Base-by-base conservation (phyloP, 2,888 invertebrate species). In the Acanthosoma haemorrhoidale region DNA sequence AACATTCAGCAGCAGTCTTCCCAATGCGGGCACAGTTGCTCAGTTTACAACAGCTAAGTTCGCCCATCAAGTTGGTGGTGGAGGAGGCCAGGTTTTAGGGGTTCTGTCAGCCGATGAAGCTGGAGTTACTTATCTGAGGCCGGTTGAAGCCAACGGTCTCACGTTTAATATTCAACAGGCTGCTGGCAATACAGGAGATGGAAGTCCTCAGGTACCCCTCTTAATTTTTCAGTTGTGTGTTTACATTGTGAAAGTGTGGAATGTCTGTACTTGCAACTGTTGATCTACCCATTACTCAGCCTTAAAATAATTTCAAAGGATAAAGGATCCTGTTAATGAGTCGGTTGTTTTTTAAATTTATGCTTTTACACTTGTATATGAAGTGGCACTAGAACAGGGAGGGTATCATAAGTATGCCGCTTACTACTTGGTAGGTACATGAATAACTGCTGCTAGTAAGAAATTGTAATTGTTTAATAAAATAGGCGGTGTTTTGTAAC, bases 41-140 rank as follows among this genome's bases (percentile, higher is more conserved):
- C 86, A 86, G 77, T 81, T 85, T 18, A 84, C 87, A 18, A 83
- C 88, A 2, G 81, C 82, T 38, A 90, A 91, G 79, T 84, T 87
- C 72, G 83, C 90, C 61, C 73, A 73, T 69, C 73, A 74, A 41
- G 71, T 73, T 11, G 66, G 73, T 43, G 70, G 69, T 15, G 71
- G 71, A 18, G 75, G 76, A 63, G 76, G 76, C 16, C 80, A 85
- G 83, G 87, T 90, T 59, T 87, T 90, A 29, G 87, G 89, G 2
- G 86, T 89, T 75, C 81, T 90, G 9, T 85, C 86, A 68, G 74
- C 76, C n/a, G 87, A 88, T 74, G 87, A 88, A 76, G 89, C 88
- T 32, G 88, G 88, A 4, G 86, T 90, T 51, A 90, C 90, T 78
- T 91, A 90, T 78, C 83, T 90, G 74, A 84, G 89, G 61, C 86